Evolutionary conservation across 2,888 invertebrate genomes (phyloP).

Genomic region (Syritta pipiens): DNA sequence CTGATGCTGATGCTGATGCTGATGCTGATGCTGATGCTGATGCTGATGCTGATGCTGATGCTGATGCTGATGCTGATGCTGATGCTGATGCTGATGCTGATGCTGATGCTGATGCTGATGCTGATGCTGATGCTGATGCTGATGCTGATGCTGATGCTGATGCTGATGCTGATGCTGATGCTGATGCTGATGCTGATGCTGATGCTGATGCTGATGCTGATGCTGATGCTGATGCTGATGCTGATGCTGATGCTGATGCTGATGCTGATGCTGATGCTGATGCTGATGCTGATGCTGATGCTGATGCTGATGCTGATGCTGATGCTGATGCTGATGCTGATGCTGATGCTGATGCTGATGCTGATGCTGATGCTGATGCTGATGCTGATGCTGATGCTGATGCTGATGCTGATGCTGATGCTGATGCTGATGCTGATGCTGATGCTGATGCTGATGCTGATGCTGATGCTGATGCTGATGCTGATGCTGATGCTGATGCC

Average conservation of each 20-base stretch:
- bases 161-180: slow-evolving; percentile 3
- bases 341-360: slow-evolving; percentile 11
- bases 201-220: slow-evolving; percentile 14
- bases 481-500: background rate
- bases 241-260: slow-evolving; percentile 13
- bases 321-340: slow-evolving; percentile 14
- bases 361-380: slow-evolving; percentile 13
- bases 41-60: slow-evolving; percentile 5
- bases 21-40: slow-evolving; percentile 11
- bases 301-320: slow-evolving; percentile 13
- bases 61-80: slow-evolving; percentile 6
- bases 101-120: slow-evolving; percentile 3
- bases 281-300: slow-evolving; percentile 12
- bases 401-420: slow-evolving; percentile 12
- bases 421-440: slow-evolving; percentile 13
- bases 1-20: slow-evolving; percentile 8
- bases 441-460: slow-evolving; percentile 14
- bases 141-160: background rate
- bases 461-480: slow-evolving; percentile 12
- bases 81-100: slow-evolving; percentile 9
- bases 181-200: slow-evolving; percentile 8
- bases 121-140: slow-evolving; percentile 3
- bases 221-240: slow-evolving; percentile 12
- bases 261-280: slow-evolving; percentile 14
- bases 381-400: slow-evolving; percentile 14